Evolutionary conservation across 1,140 invertebrate species (phyloP).

Genomic region (Magallana angulata): DNA sequence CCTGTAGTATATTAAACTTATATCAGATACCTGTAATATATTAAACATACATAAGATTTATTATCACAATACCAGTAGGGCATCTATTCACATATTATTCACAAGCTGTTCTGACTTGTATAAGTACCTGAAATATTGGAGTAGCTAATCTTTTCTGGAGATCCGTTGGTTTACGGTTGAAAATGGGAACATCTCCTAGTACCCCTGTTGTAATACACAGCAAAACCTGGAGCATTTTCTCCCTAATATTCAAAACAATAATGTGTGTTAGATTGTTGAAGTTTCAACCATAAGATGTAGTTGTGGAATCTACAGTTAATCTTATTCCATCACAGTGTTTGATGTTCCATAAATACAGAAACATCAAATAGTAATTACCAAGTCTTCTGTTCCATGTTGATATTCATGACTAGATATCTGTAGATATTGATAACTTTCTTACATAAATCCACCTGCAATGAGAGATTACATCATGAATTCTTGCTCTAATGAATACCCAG

Average conservation of each 20-base stretch:
- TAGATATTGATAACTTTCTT: constrained; percentile 98
- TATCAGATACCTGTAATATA: too few species aligned
- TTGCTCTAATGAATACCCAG: too few species aligned
- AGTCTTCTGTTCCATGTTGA: constrained; percentile 92
- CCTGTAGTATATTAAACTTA: too few species aligned
- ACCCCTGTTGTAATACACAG: constrained; percentile 95
- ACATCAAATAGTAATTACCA: constrained; percentile 84
- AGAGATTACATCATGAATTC: neutral
- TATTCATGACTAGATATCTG: constrained; percentile 98
- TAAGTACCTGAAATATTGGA: constrained; percentile 87
- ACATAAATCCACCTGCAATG: constrained; percentile 93
- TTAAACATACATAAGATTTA: too few species aligned
- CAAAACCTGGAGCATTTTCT: constrained; percentile 91
- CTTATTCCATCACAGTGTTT: neutral
- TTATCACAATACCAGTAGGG: too few species aligned
- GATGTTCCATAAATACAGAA: too few species aligned
- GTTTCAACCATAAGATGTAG: neutral
- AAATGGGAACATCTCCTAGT: constrained; percentile 87
- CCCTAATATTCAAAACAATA: constrained; percentile 81
- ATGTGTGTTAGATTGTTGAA: neutral
- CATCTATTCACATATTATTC: too few species aligned
- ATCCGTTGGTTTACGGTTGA: constrained; percentile 86
- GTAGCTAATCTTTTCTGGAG: constrained; percentile 92
- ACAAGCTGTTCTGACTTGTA: too few species aligned
- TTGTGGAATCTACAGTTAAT: neutral